phyloP scores from a whole-genome alignment of 2,888 invertebrate genomes.

The Gibbula magus region DNA sequence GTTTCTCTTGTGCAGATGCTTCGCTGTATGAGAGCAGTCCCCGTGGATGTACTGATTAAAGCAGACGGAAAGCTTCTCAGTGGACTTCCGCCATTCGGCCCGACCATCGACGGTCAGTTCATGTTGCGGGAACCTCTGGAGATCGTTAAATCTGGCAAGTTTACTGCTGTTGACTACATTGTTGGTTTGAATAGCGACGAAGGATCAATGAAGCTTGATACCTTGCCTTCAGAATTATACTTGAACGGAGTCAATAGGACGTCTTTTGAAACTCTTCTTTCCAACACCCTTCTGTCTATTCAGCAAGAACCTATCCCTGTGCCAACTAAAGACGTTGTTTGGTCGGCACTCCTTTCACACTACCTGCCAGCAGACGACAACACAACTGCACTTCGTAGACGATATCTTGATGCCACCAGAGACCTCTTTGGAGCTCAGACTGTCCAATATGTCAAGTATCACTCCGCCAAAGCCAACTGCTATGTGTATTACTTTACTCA shows the following conservation, averaged over 20 bases:
- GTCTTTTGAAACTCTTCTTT: not conserved
- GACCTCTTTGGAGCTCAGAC: not conserved
- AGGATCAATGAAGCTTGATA: not conserved
- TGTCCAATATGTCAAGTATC: not conserved
- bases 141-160: not conserved
- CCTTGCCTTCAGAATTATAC: not conserved
- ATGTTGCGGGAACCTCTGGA: not conserved
- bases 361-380: conserved; percentile 8
- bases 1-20: not conserved
- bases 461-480: not conserved
- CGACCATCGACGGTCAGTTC: conserved; percentile 28
- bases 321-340: not conserved
- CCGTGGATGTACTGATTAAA: not conserved
- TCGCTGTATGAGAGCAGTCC: conserved; percentile 19
- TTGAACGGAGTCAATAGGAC: not conserved
- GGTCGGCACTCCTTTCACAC: conserved; percentile 5
- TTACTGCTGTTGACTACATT: conserved; percentile 1
- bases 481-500: conserved; percentile 22
- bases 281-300: not conserved
- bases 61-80: not conserved
- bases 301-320: not conserved
- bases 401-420: not conserved
- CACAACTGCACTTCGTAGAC: not conserved
- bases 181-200: conserved; percentile 16
- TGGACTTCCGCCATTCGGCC: not conserved